Percentiles rank a stretch among this genome's conserved stretches.
phyloP scores from a whole-genome alignment of 2,888 invertebrate species.

The Tinea semifulvella region DNA sequence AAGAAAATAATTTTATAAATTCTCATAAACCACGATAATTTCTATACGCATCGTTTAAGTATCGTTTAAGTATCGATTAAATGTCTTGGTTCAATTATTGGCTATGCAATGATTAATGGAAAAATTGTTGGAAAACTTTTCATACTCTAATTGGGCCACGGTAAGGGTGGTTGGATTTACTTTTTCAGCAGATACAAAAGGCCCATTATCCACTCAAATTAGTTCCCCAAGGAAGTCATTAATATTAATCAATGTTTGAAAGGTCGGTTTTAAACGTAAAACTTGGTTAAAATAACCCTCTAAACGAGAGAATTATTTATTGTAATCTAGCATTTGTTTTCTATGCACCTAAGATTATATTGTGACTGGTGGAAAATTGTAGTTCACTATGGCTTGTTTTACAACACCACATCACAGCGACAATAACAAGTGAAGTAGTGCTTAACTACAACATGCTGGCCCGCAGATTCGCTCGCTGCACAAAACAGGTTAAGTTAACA shows the following conservation, averaged over 20 bases:
- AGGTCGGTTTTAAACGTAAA: slow-evolving; percentile 25
- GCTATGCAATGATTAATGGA: slow-evolving; percentile 39
- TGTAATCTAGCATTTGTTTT: not conserved
- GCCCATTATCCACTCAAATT: slow-evolving; percentile 62
- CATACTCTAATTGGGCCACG: slow-evolving; percentile 42
- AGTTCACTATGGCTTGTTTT: no score
- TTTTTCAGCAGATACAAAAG: slow-evolving; percentile 57
- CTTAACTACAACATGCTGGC: no score
- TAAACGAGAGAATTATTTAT: slow-evolving; percentile 3
- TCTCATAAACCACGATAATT: no score
- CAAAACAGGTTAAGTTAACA: no score
- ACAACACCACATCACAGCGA: no score
- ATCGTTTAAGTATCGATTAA: slow-evolving; percentile 10
- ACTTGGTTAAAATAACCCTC: slow-evolving; percentile 11
- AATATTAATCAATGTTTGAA: slow-evolving; percentile 59
- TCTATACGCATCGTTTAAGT: no score
- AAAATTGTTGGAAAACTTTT: slow-evolving; percentile 33
- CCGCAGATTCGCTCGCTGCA: no score
- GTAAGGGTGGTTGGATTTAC: slow-evolving; percentile 43
- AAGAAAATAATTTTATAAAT: no score
- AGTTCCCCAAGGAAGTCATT: slow-evolving; percentile 54
- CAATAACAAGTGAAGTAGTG: no score
- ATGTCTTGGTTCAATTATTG: slow-evolving; percentile 8
- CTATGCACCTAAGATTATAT: no score
- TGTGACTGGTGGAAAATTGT: no score